Evolutionary conservation across 2,797 vertebrate genomes (phyloP), one percentile per base, ranked within the genome.

Genomic region (Eospalax fontanierii): DNA sequence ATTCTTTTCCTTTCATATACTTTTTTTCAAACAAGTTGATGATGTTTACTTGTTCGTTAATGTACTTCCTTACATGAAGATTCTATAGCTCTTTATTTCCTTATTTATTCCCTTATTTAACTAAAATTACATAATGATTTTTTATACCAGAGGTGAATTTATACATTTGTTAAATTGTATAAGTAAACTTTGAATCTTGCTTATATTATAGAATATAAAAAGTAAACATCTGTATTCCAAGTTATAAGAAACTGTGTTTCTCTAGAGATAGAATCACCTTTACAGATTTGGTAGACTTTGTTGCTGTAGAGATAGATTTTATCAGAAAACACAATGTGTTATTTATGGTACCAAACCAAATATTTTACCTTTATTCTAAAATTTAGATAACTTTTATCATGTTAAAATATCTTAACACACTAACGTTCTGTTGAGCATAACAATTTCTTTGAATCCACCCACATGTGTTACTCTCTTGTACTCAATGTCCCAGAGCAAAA

Each of bases 31-130:
- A 75, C 11, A 87, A 74, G 46, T 46, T 21, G 61, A 40, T 16
- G 33, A 4, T 11, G 78, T 73, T 83, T 73, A 73, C 4, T 83
- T 65, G 16, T 68, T 93, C 10, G 46, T 12, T 76, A 40, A 10
- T 91, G 22, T 71, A n/a, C 66, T 87, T 90, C 28, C 43, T 3
- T 33, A 28, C 8, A 26, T 35, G 22, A 92, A 54, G 14, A 50
- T 15, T 50, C 57, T 15, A 35, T 68, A 33, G 9, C 43, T 89
- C 57, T 87, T 74, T 80, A 50, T 89, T 75, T 16, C 33, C 54
- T 74, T 46, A 40, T n/a, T n/a, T n/a, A n/a, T n/a, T n/a, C n/a
- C n/a, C n/a, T n/a, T 21, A 11, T 82, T 90, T 82, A 87, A 79
- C 33, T 94, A 78, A 46, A 78, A 70, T 38, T 54, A 26, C 10